Evolutionary conservation across 2,113 vertebrate species (phyloP), one percentile per base, ranked within the genome.

Genomic region (Leucopsar rothschildi): DNA sequence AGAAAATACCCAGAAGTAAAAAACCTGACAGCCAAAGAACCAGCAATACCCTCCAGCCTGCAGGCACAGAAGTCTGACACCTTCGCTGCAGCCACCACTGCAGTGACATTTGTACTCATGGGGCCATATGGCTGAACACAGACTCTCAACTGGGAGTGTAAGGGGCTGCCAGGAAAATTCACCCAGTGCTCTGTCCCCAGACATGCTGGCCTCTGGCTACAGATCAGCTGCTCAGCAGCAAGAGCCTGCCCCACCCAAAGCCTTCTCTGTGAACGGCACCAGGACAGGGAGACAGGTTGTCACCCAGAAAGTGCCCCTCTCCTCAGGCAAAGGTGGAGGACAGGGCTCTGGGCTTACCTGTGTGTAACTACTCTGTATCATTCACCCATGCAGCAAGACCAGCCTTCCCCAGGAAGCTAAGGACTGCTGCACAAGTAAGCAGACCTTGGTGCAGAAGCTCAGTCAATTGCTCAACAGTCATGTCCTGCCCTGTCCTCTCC

Each of bases 321-420:
- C 27, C 63, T 71, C 39, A 24, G 16, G 21, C 15, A 44, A 45
- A 47, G 29, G 16, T 15, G 15, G 2, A 17, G 24, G 9, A 65
- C 33, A 47, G 57, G 16, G 19, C 21, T 35, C 44, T 77, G 45
- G 22, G 37, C 40, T 69, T 28, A 12, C 17, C 12, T 69, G 55
- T 61, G 37, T 2, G 1, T 21, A 10, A 1, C 0, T 17, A 10
- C 31, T 27, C 37, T 16, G 1, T 15, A 17, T 19, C 57, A 52
- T 19, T 29, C 44, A 56, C 21, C 63, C 66, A 39, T 0, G 0
- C 37, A 2, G 0, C 0, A 1, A 65, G 59, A 65, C 4, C 81
- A 53, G 45, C 50, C 31, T 84, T 39, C 77, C 39, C 42, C 47
- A 64, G 52, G 82, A 40, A 33, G 39, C 21, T 14, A 35, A 42